Percentiles rank a stretch among this genome's conserved stretches.
phyloP scores from a whole-genome alignment of 2,888 invertebrate genomes.

The Caenorhabditis wallacei region DNA sequence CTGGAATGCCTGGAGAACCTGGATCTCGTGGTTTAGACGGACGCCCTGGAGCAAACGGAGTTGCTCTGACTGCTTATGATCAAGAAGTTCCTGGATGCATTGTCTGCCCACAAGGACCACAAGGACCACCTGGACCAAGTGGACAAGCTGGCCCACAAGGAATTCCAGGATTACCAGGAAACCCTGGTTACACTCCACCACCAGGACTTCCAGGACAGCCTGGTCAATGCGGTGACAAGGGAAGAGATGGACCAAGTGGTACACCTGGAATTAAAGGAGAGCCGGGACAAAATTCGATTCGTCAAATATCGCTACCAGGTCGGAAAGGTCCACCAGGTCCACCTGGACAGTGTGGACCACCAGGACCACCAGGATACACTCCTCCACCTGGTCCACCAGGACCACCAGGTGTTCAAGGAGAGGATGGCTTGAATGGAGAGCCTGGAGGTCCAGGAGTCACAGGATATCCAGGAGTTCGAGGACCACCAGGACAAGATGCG shows the following conservation, averaged over 20 bases:
- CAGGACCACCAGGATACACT: conserved; percentile 62
- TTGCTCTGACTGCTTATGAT: conserved; percentile 62
- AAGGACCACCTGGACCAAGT: conserved; percentile 54
- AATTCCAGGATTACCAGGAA: conserved; percentile 43
- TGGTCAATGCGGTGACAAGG: conserved; percentile 46
- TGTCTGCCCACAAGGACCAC: conserved; percentile 57
- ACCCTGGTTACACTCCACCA: conserved; percentile 18
- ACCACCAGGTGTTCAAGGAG: conserved; percentile 49
- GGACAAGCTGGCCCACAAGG: conserved; percentile 54
- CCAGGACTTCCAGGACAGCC: conserved; percentile 53
- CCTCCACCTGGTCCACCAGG: conserved; percentile 68
- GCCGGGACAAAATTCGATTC: conserved; percentile 47
- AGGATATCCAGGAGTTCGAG: conserved; percentile 57
- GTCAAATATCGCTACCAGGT: conserved; percentile 49
- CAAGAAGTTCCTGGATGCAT: conserved; percentile 67
- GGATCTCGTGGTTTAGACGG: conserved; percentile 60
- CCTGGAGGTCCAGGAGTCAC: conserved; percentile 46
- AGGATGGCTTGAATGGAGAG: conserved; percentile 52
- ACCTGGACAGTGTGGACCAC: conserved; percentile 52
- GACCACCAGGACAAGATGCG: conserved; percentile 63
- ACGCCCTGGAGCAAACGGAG: conserved; percentile 63
- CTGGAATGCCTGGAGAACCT: conserved; percentile 59
- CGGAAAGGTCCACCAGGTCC: conserved; percentile 56
- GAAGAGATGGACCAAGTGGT: conserved; percentile 34
- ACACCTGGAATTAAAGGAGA: conserved; percentile 56